phyloP scores from a whole-genome alignment of 2,113 vertebrate species.

The Corvus moneduloides region DNA sequence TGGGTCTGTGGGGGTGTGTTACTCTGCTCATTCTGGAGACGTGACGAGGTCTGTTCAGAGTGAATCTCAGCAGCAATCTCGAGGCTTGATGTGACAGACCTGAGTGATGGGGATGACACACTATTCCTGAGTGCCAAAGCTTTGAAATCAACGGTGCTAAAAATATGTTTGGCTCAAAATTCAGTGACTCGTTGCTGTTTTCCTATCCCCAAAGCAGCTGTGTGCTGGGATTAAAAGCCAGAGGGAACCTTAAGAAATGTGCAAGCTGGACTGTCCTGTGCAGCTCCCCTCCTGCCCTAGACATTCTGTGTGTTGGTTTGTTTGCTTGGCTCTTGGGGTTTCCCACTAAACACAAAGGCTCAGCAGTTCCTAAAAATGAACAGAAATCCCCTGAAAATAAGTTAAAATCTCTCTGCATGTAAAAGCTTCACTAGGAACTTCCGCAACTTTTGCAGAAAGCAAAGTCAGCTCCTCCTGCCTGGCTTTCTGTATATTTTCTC shows the following conservation, averaged over 20 bases:
- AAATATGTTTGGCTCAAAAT: not conserved
- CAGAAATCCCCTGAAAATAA: not conserved
- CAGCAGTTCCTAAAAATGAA: not conserved
- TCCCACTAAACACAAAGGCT: not conserved
- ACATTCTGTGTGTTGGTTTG: slow-evolving; percentile 23
- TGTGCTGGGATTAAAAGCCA: slow-evolving; percentile 21
- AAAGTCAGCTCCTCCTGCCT: not conserved
- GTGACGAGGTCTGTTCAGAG: not conserved
- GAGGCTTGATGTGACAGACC: not conserved
- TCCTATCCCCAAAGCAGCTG: not conserved
- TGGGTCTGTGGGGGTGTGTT: not conserved
- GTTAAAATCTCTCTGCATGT: not conserved
- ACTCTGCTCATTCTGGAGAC: not conserved
- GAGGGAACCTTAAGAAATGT: slow-evolving; percentile 22
- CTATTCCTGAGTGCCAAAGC: not conserved
- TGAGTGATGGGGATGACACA: not conserved
- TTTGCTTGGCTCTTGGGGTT: not conserved
- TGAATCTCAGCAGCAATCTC: not conserved
- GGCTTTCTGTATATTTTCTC: not conserved
- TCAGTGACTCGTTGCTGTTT: not conserved
- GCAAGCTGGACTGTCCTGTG: not conserved
- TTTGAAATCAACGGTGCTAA: not conserved
- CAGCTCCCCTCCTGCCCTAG: not conserved
- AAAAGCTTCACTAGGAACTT: not conserved
- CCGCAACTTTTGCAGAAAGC: not conserved